Conservation (phyloP, 2,888 invertebrate species). For the Ichneumoninae sp. region DNA sequence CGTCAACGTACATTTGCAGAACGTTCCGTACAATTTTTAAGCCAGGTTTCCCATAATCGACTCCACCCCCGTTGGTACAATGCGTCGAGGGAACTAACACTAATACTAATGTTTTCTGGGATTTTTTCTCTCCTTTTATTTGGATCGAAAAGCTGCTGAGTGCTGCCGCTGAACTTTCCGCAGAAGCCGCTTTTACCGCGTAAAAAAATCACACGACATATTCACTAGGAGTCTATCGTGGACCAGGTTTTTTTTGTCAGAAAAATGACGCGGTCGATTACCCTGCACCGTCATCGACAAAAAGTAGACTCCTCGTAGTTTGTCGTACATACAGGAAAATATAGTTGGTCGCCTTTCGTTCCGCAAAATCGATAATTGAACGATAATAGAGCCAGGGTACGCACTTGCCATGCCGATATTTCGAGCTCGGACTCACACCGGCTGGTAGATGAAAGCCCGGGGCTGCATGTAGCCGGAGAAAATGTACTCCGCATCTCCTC, state of each 20-base stretch:
- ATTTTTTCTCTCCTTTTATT: neutral
- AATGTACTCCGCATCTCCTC: neutral
- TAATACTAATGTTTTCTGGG: neutral
- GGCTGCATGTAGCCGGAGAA: neutral
- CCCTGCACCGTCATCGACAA: neutral
- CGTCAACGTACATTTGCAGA: neutral
- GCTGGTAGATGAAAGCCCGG: slow-evolving; percentile 2
- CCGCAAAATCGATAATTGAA: slow-evolving; percentile 7
- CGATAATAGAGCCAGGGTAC: slow-evolving; percentile 3
- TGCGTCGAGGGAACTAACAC: no score
- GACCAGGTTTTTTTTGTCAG: neutral
- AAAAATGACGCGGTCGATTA: neutral
- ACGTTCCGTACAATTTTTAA: neutral
- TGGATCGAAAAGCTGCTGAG: neutral
- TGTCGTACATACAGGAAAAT: neutral
- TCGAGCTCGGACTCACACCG: neutral
- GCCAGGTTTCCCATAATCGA: neutral
- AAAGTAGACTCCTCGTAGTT: slow-evolving; percentile 2
- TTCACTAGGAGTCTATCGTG: neutral
- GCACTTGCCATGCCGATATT: neutral
- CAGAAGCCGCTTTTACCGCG: neutral
- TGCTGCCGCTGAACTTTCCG: neutral
- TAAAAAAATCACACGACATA: neutral
- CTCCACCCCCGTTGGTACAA: no score
- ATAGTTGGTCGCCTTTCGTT: neutral